Evolutionary conservation across 2,888 invertebrate species (phyloP), one percentile per base, ranked within the genome.

Genomic region (Sceliomorpha sp.): DNA sequence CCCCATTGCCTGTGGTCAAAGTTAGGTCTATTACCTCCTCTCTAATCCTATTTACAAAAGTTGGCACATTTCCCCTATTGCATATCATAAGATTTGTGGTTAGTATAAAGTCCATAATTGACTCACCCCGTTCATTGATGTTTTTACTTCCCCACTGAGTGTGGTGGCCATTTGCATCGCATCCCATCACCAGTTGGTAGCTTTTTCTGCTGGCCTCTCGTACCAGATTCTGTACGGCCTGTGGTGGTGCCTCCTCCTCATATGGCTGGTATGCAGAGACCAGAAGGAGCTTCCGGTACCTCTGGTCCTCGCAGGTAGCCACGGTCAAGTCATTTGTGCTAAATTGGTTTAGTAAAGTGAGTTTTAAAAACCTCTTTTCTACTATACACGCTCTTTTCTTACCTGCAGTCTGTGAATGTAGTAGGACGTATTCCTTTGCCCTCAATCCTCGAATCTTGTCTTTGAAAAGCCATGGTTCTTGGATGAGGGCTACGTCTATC

Each of bases 381-480:
- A 50, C 26, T 8, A 50, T 50, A 20, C 50, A 50, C 9, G 50
- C 26, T 26, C 50, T 17, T 8, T 31, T 14, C 26, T 26, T 50
- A 42, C n/a, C n/a, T n/a, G 26, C 42, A 26, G 3, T 13, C 24
- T 6, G 10, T 4, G 17, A 14, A 3, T 27, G 6, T 7, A 20
- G 12, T 1, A 32, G 14, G 1, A 9, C 1, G 24, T 32, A 9
- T 8, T 15, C 20, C n/a, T 48, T 13, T 2, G 17, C 20, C 10
- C 9, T 13, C n/a, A 50, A 10, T 17, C 53, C 36, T 20, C 12
- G 20, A 26, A 53, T 31, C 10, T 27, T 36, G 39, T 15, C 40
- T 29, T n/a, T 17, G 1, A 15, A 9, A n/a, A 55, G 17, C 55
- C 55, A 42, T 34, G 42, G 42, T 32, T 55, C 34, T 34, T 55